Conservation (phyloP, 30 jellyfish, hydroid and myxozoan genomes). For the Turritopsis dohrnii region DNA sequence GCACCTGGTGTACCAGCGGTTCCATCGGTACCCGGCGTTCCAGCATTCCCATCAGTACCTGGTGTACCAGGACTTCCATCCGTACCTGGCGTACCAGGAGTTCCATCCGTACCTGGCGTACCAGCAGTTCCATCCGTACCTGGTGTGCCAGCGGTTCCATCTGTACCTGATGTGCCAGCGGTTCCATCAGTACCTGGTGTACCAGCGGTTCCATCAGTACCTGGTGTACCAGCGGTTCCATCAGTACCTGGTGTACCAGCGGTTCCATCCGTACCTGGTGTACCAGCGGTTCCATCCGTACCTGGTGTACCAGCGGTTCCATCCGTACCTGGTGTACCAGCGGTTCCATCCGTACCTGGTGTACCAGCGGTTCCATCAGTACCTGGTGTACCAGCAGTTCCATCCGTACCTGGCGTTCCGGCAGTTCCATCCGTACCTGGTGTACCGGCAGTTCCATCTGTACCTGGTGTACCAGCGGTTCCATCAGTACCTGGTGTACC, state of each 20-base stretch:
- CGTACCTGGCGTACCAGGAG: background rate
- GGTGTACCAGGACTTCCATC: slow-evolving; percentile 9
- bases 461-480: slow-evolving; percentile 32
- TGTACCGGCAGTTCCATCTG: slow-evolving; percentile 37
- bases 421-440: slow-evolving; percentile 11
- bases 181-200: slow-evolving; percentile 6
- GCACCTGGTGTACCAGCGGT: slow-evolving; percentile 6
- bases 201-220: background rate
- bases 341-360: slow-evolving; percentile 35
- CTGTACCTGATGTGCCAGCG: slow-evolving; percentile 6
- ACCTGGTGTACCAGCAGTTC: slow-evolving; percentile 32
- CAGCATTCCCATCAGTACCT: slow-evolving; percentile 4
- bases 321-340: background rate
- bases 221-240: slow-evolving; percentile 15
- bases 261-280: slow-evolving; percentile 14
- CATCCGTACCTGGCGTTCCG: slow-evolving; percentile 38
- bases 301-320: slow-evolving; percentile 23
- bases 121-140: slow-evolving; percentile 12
- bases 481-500: slow-evolving; percentile 37
- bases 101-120: slow-evolving; percentile 2
- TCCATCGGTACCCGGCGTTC: background rate
- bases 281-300: slow-evolving; percentile 13
- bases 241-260: slow-evolving; percentile 34
- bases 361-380: slow-evolving; percentile 37
- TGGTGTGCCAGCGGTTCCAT: background rate